Evolutionary conservation across 2,113 vertebrate genomes (phyloP), one percentile per base, ranked within the genome.

Genomic region (Zingel zingel): DNA sequence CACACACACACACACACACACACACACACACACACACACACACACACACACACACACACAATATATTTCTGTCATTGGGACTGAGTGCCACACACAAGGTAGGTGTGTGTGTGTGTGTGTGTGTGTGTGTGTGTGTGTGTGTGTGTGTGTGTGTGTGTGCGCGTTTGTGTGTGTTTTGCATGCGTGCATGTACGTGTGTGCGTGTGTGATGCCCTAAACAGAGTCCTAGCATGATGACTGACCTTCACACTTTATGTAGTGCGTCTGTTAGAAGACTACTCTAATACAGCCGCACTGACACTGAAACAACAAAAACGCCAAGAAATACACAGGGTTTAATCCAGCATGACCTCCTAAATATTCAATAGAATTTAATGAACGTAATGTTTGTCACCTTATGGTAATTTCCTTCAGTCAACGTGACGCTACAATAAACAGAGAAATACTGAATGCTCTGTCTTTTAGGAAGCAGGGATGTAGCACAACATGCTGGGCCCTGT

Each of bases 321-420:
- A 53, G 11, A 77, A 65, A 74, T 15, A 50, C 30, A 27, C 76
- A 45, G 43, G 5, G 33, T n/a, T 45, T 25, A 64, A 65, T 80
- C 64, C 54, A 58, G 43, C 39, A 36, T 51, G 25, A 51, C 69
- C 47, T 57, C 23, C 57, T 73, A 67, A 72, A 47, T 84, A 84
- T 74, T 79, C 63, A 79, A 19, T 36, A 51, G 58, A 27, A 48
- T 43, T 74, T 63, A 63, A 70, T 51, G 30, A 70, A 58, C 6
- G 54, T 30, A 30, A 23, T 58, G 10, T 76, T 75, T 71, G 59
- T 45, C 30, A 43, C 18, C 11, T 48, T 10, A 57, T 70, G 77
- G 18, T 23, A 33, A 71, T 65, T 72, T 47, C 5, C 11, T 61
- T 39, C 9, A 56, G 45, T 72, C 66, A 66, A 56, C 66, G 61